Base-by-base conservation (phyloP, 2,888 invertebrate species). In the Meiosimyza platycephala region DNA sequence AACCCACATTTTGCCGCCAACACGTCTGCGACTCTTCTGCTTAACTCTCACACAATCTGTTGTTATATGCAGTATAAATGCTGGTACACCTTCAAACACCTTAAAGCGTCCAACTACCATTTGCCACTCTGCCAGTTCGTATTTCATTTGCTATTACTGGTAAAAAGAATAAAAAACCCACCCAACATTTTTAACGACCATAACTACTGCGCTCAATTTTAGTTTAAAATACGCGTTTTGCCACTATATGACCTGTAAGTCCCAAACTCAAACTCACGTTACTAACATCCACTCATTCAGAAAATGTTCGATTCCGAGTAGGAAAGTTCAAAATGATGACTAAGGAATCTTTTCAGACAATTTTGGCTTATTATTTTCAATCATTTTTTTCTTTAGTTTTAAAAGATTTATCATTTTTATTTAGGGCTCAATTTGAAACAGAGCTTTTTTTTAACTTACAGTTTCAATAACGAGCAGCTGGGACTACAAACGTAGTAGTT, bases 111-210 rank as follows among this genome's bases (percentile, higher is more conserved):
- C n/a, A 54, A 54, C 54, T 9, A n/a, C 18, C 18, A 18, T 18
- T 54, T 54, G 16, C 54, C 54, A 54, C 18, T 54, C 54, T 54
- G 18, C 7, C 18, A 18, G n/a, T 18, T 18, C 54, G 16, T 16
- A 7, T 18, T 54, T 18, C 54, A 54, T 54, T 18, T 18, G 7
- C 9, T 15, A 54, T 54, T 40, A 40, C 40, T 40, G 40, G 40
- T 40, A 40, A 40, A 40, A 40, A 9, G 1, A 40, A 40, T 9
- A 40, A 16, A 18, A 48, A 13, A 16, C 28, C 50, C 54, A 52
- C 64, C 22, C 83, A 81, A 81, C 81, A 82, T 80, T 82, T 82
- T 82, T 82, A 83, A 83, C 82, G 81, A 81, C 82, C 83, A 82
- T 83, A 81, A 81, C 83, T 81, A 81, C 54, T 50, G 50, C 28